Evolutionary conservation across 2,797 vertebrate genomes (phyloP).

Genomic region (Argyrosomus regius): DNA sequence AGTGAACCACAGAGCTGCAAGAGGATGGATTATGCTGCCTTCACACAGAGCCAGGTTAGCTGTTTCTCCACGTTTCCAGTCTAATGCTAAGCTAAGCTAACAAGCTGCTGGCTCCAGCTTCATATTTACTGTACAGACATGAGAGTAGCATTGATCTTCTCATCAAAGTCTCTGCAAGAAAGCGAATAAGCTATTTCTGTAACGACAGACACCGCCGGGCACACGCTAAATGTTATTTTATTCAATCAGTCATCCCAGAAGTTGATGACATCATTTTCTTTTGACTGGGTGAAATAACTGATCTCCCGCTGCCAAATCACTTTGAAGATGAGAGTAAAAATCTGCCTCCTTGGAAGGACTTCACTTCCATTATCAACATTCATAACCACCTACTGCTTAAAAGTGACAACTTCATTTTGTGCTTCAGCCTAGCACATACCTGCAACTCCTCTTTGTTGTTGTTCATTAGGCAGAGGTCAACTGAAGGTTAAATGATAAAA

Average conservation of each 20-base stretch:
- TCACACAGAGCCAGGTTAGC: not conserved
- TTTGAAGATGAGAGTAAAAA: not conserved
- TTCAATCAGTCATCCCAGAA: not conserved
- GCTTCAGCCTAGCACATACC: slow-evolving; percentile 13
- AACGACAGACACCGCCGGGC: not conserved
- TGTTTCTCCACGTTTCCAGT: too few species aligned
- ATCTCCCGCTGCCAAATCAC: slow-evolving; percentile 13
- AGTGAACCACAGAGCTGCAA: too few species aligned
- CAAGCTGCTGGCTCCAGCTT: too few species aligned
- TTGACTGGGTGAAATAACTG: not conserved
- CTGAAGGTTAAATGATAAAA: slow-evolving; percentile 43
- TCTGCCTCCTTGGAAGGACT: slow-evolving; percentile 34
- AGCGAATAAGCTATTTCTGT: not conserved
- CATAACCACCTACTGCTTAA: slow-evolving; percentile 54
- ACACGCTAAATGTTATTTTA: not conserved
- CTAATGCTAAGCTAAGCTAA: too few species aligned
- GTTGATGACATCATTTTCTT: not conserved
- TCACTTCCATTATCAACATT: slow-evolving; percentile 30
- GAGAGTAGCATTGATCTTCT: not conserved
- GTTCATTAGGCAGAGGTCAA: slow-evolving; percentile 31
- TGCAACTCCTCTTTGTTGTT: slow-evolving; percentile 20
- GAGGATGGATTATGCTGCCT: not conserved
- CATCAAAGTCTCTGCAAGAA: not conserved
- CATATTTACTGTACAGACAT: not conserved
- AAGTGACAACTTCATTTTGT: slow-evolving; percentile 54